These are phyloP conservation scores for Butastur rufipennis DNA, from an alignment of 2,113 vertebrate genomes.

Conservation along the genomic window DNA sequence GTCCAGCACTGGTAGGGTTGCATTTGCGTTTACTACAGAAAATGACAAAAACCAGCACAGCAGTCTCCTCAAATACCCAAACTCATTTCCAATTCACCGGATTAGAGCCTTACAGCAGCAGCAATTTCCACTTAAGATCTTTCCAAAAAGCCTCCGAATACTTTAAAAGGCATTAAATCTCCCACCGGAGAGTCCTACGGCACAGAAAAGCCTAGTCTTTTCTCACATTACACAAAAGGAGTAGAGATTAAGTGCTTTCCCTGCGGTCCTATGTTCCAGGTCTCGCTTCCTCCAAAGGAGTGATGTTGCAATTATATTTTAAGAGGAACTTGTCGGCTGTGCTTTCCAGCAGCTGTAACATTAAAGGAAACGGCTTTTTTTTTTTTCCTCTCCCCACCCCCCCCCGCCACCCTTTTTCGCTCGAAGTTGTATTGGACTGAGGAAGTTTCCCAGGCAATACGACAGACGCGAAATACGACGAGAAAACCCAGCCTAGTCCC, in stretches of 20 bases:
- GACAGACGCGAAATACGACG: not conserved
- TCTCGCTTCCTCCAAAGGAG: conserved; percentile 9
- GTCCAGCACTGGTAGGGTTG: not conserved
- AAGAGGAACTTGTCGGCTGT: conserved; percentile 1
- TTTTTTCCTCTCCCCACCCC: rapidly evolving
- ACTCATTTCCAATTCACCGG: not conserved
- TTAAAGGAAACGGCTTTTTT: not conserved
- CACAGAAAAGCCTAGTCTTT: not conserved
- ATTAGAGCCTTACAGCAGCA: not conserved
- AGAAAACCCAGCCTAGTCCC: not conserved
- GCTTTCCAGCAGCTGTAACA: not conserved
- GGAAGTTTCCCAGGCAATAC: conserved; percentile 17
- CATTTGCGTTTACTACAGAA: not conserved
- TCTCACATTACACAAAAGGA: conserved; percentile 27
- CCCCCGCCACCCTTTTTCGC: not conserved
- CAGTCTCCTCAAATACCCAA: not conserved
- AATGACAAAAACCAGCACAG: not conserved
- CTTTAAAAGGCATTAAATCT: conserved; percentile 41
- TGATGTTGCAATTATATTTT: conserved; percentile 38
- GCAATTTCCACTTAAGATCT: conserved; percentile 1
- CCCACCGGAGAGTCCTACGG: not conserved
- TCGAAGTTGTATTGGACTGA: not conserved
- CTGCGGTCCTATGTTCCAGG: conserved; percentile 13
- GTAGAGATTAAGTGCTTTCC: not conserved
- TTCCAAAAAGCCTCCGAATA: not conserved